Base-by-base conservation (phyloP, 2,113 vertebrate genomes). In the Chloebia gouldiae region DNA sequence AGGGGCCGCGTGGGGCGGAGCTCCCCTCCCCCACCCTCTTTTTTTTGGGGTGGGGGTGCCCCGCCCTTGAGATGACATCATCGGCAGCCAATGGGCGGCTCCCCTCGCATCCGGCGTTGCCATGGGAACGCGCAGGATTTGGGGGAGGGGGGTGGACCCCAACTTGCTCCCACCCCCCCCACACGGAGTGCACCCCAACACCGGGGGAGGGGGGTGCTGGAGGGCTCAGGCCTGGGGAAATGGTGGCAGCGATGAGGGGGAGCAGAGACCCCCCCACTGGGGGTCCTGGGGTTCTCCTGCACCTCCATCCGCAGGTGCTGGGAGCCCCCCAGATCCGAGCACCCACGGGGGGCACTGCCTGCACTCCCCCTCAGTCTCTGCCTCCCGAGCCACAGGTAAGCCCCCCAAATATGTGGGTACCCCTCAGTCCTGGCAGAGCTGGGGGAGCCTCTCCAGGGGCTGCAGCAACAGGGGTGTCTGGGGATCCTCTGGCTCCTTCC, bases 61-160 rank as follows among this genome's bases (percentile, higher is more conserved):
- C 88, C 80, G 75, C 86, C 86, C 76, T 75, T 30, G 63, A 28
- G 72, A 61, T 96, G 76, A 95, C 75, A 76, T 96, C 92, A 94
- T 15, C 76, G 21, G 68, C 92, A 95, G 94, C 95, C 95, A 96
- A 94, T 94, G 80, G 63, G 69, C 39, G 71, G 80, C 84, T 70
- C 57, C 72, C 79, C 71, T 30, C 60, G 63, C 80, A 70, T 61
- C 93, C 72, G 30, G 44, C 57, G 89, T 95, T 95, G 76, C 90
- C 87, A 63, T 92, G 72, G 95, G 79, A 96, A 94, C 92, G 37
- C 33, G 69, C 64, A 13, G 71, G 11, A 33, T 53, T 66, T 59
- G 31, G 68, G 68, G 68, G 33, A 37, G 25, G 33, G 64, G 40
- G 59, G 37, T 15, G 51, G 23, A 30, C 76, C 53, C 70, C 83